Evolutionary conservation across 92 coral and sea anemone species (phyloP), one percentile per base, ranked within the genome.

Genomic region (Porites cylindrica): DNA sequence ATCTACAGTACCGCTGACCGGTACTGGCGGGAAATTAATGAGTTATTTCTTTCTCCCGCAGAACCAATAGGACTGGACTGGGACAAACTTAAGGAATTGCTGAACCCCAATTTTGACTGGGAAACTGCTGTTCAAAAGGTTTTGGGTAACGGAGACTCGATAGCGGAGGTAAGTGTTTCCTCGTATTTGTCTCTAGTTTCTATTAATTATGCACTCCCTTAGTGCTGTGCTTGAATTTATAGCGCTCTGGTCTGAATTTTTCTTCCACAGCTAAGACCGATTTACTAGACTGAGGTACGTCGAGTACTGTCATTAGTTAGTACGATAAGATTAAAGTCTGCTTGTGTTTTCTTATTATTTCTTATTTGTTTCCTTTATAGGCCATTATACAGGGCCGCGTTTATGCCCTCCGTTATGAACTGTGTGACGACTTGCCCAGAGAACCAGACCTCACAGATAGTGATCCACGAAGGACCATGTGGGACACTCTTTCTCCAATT

Each of bases 401-500:
- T 24, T 93, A 84, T 53, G 96, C 75, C 7, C 78, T 87, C 53
- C 93, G 86, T 60, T 88, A 82, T 87, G 89, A 90, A 20, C 29
- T 81, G 26, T 77, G 83, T 14, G 92, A 77, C 61, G 77, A 82
- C 78, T 18, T 93, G 72, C 8, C 88, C 32, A 84, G 75, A 50
- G 50, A 64, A 70, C 69, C 81, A 20, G 95, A 92, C 63, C 32
- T 85, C 12, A 76, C 88, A 11, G 90, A 92, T 64, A 18, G 43
- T 8, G 88, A 91, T 85, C 81, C 61, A 9, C 74, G 21, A 12
- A 66, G 92, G 26, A 64, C 70, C 67, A 79, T 90, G 88, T 82
- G 92, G 91, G 53, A 78, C 26, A 71, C 81, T 26, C 76, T 66
- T 74, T 86, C 93, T 70, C 96, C 96, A 3, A 93, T 93, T 26